Evolutionary conservation across 1,140 invertebrate genomes (phyloP).

Genomic region (Aethina tumida): DNA sequence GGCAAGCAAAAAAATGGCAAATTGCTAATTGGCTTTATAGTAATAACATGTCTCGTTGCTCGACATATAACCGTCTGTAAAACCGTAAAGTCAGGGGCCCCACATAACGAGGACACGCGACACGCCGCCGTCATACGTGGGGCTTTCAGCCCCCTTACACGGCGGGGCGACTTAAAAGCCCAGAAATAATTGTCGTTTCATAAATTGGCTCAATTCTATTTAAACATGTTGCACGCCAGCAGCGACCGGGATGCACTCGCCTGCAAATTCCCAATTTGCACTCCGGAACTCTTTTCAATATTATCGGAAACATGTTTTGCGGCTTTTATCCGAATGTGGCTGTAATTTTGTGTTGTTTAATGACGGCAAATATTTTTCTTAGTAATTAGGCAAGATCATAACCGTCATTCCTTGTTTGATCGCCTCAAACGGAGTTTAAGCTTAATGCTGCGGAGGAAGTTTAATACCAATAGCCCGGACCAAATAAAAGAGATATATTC

Average conservation of each 20-base stretch:
- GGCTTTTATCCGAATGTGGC: too few species aligned
- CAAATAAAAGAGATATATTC: too few species aligned
- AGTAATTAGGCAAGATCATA: too few species aligned
- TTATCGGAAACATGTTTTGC: too few species aligned
- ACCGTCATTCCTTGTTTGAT: too few species aligned
- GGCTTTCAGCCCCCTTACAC: constrained; percentile 7
- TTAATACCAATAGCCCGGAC: too few species aligned
- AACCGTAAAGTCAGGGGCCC: constrained; percentile 11
- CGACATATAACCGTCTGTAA: constrained; percentile 6
- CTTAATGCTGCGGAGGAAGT: too few species aligned
- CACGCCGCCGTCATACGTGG: constrained; percentile 12
- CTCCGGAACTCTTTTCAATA: too few species aligned
- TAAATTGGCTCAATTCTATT: constrained; percentile 29
- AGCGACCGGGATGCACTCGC: constrained; percentile 8
- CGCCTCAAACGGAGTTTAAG: too few species aligned
- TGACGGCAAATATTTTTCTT: too few species aligned
- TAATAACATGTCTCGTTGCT: constrained; percentile 1
- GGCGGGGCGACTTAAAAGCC: constrained; percentile 19
- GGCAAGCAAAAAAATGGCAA: not conserved
- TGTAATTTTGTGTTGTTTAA: too few species aligned
- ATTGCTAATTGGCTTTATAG: not conserved
- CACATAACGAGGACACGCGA: constrained; percentile 14
- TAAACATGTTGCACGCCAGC: constrained; percentile 23
- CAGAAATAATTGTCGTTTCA: constrained; percentile 29
- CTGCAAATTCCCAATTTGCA: too few species aligned